Evolutionary conservation across 2,888 invertebrate species (phyloP), one percentile per base, ranked within the genome.

Genomic region (Chesias legatella): DNA sequence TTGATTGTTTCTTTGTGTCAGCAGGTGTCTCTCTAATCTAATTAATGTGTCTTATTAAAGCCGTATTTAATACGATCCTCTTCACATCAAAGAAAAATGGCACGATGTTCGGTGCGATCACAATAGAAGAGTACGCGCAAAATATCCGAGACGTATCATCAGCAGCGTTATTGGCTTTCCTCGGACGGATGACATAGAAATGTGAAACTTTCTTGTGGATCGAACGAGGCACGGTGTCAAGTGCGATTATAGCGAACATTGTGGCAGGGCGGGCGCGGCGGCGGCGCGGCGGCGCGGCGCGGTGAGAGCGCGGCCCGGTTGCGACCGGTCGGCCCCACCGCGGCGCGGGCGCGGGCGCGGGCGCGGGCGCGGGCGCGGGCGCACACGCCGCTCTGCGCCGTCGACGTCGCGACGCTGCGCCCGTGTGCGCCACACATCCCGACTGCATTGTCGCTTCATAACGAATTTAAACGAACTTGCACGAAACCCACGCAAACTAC

Each of bases 251-350:
- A 78, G 78, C 62, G 67, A 73, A 73, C 67, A 64, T 62, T 45
- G 75, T 72, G 76, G 80, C 72, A 73, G 60, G 58, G 53, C 55
- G n/a, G 63, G 56, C 60, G 61, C 56, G 58, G 48, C 51, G n/a
- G n/a, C n/a, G n/a, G n/a, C n/a, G n/a, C n/a, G n/a, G n/a, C n/a
- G 59, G 73, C 64, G 63, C 68, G 59, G 73, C 64, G 63, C 68
- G 84, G 84, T 77, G 84, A 82, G 83, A 83, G 84, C 73, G 79
- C 78, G 84, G 77, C 84, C 86, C 80, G 81, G 74, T 83, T 84
- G 84, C 81, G 85, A 84, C 85, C 86, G 85, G 85, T 83, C 84
- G 83, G 77, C 82, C 81, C 85, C 84, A 73, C 84, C 75, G 79
- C 72, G 52, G 48, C 73, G 62, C 68, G 53, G 64, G 77, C 79